Percentiles rank a stretch among this genome's conserved stretches.
Conservation (phyloP, 2,797 vertebrate genomes). For the Darevskia nairensis region DNA sequence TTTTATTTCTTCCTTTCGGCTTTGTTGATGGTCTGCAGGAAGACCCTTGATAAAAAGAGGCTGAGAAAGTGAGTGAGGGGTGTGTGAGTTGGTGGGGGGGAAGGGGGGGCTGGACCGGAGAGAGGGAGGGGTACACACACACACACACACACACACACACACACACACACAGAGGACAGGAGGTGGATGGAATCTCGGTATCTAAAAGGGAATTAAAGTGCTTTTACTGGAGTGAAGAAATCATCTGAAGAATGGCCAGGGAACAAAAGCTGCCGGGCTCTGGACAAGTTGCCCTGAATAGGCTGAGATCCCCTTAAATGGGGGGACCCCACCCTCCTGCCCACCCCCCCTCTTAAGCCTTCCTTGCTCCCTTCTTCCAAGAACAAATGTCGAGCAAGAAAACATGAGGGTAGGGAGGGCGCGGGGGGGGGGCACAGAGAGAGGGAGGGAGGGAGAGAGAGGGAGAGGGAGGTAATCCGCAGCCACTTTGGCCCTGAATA, state of each 20-base stretch:
- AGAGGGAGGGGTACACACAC: slow-evolving; percentile 52
- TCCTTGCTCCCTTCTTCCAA: slow-evolving; percentile 75
- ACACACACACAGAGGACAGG: slow-evolving; percentile 58
- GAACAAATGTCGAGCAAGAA: slow-evolving; percentile 77
- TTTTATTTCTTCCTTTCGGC: slow-evolving; percentile 16
- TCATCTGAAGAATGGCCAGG: slow-evolving; percentile 81
- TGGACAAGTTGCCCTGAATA: slow-evolving; percentile 84
- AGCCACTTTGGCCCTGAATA: slow-evolving; percentile 84
- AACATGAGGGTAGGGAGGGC: slow-evolving; percentile 64
- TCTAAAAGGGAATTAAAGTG: slow-evolving; percentile 86
- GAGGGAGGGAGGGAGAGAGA: slow-evolving; percentile 70
- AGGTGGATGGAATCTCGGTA: slow-evolving; percentile 81
- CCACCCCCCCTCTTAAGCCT: slow-evolving; percentile 74
- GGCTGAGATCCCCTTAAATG: slow-evolving; percentile 82
- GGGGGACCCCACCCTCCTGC: slow-evolving; percentile 78
- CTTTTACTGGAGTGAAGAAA: slow-evolving; percentile 85
- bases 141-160: too few species aligned
- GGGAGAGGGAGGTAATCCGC: slow-evolving; percentile 83
- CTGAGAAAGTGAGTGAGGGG: slow-evolving; percentile 75
- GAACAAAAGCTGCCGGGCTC: slow-evolving; percentile 81
- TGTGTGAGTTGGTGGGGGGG: slow-evolving; percentile 50
- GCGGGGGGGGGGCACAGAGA: slow-evolving; percentile 20
- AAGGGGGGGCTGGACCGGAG: not conserved
- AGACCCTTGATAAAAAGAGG: slow-evolving; percentile 73
- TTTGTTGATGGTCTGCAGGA: slow-evolving; percentile 74